These are phyloP conservation scores for Actinopyga echinites DNA, from an alignment of 53 echinoderm and acorn worm species.

Conservation along the genomic window DNA sequence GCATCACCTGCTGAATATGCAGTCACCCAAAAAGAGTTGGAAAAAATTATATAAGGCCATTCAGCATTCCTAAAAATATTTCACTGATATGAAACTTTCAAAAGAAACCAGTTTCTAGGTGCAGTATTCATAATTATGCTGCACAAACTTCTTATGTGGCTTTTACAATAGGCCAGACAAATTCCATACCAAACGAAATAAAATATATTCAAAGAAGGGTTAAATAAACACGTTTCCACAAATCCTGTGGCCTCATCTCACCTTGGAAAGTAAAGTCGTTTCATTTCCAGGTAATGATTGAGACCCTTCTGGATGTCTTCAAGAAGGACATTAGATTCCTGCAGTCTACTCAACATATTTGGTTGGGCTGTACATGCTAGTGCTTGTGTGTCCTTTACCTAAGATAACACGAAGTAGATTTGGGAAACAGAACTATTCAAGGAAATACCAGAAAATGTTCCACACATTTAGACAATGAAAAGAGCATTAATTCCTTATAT, in stretches of 20 bases:
- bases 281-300: slow-evolving; percentile 98
- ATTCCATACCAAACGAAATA: no score
- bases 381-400: slow-evolving; percentile 95
- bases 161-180: neutral
- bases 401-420: neutral
- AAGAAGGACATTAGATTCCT: slow-evolving; percentile 92
- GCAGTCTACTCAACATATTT: slow-evolving; percentile 96
- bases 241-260: neutral
- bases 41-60: no score
- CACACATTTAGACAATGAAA: no score
- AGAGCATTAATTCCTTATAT: no score
- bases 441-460: neutral
- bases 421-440: neutral
- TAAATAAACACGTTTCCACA: neutral
- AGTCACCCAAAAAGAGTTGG: no score
- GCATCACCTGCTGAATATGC: no score
- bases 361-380: slow-evolving; percentile 88
- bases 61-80: no score
- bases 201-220: neutral
- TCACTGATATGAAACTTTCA: no score
- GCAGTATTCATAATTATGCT: no score
- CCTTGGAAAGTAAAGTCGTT: slow-evolving; percentile 98
- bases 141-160: neutral
- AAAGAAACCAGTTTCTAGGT: no score
- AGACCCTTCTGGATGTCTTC: slow-evolving; percentile 99